A percentile compares a stretch with the other conserved stretches of the same genome.
phyloP scores from a whole-genome alignment of 2,113 vertebrate genomes.

The Mormyrus iriodes region DNA sequence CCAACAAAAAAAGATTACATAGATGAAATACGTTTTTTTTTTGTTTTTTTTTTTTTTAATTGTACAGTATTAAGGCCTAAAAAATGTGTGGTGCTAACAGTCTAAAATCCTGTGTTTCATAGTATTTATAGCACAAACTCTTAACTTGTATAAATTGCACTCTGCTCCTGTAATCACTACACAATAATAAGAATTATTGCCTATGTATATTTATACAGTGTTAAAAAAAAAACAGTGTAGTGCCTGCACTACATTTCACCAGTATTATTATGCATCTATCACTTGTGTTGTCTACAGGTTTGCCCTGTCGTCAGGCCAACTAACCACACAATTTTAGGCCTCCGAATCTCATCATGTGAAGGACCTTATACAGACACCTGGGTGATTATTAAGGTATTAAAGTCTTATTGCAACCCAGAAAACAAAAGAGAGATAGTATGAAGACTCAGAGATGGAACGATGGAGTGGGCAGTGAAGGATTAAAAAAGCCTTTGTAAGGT shows the following conservation, averaged over 20 bases:
- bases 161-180: slow-evolving; percentile 99
- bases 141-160: slow-evolving; percentile 99
- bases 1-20: slow-evolving; percentile 24
- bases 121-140: slow-evolving; percentile 99
- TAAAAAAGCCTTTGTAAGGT: slow-evolving; percentile 94
- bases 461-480: slow-evolving; percentile 53
- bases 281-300: slow-evolving; percentile 75
- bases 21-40: slow-evolving; percentile 67
- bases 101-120: slow-evolving; percentile 98
- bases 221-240: slow-evolving; percentile 60
- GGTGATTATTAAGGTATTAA: slow-evolving; percentile 80
- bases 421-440: slow-evolving; percentile 80
- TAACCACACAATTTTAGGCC: slow-evolving; percentile 97
- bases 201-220: slow-evolving; percentile 99
- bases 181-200: slow-evolving; percentile 96
- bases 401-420: slow-evolving; percentile 85
- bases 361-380: slow-evolving; percentile 85
- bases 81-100: slow-evolving; percentile 99
- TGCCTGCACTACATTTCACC: slow-evolving; percentile 87
- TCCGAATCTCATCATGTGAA: slow-evolving; percentile 79
- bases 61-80: slow-evolving; percentile 99
- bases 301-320: slow-evolving; percentile 75
- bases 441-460: slow-evolving; percentile 66
- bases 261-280: slow-evolving; percentile 81
- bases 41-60: slow-evolving; percentile 64